Percentiles rank a stretch among this genome's conserved stretches.
Evolutionary conservation across 2,888 invertebrate species (phyloP).

Genomic region (Stegana nigrithorax): DNA sequence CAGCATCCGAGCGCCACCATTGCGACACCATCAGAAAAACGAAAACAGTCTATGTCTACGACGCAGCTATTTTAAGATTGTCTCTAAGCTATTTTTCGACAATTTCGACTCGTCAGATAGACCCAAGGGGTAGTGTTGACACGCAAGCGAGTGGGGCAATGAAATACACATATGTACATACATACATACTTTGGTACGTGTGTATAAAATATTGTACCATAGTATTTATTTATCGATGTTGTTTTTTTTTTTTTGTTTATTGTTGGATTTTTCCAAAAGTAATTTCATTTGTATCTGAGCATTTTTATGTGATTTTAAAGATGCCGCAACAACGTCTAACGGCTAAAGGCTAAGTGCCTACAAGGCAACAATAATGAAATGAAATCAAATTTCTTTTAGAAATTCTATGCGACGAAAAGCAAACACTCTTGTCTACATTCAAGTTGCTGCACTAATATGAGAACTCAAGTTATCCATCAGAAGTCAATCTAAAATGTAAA

Average conservation of each 20-base stretch:
- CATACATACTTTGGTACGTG: not conserved
- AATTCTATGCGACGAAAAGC: too few relatives aligned
- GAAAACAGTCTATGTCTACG: constrained; percentile 30
- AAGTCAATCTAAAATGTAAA: not conserved
- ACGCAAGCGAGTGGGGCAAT: not conserved
- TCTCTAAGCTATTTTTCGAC: constrained; percentile 53
- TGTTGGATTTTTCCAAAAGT: not conserved
- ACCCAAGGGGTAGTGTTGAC: not conserved
- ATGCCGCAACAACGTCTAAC: constrained; percentile 45
- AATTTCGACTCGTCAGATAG: constrained; percentile 34
- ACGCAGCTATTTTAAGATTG: constrained; percentile 46
- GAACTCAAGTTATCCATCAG: too few relatives aligned
- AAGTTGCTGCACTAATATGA: too few relatives aligned
- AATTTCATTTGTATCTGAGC: constrained; percentile 54
- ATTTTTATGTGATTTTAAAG: constrained; percentile 62
- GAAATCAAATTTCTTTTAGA: too few relatives aligned
- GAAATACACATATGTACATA: not conserved
- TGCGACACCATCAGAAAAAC: constrained; percentile 40
- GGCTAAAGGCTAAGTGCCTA: too few relatives aligned
- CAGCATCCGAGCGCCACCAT: constrained; percentile 52
- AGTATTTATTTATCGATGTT: constrained; percentile 2
- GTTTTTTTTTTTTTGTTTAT: constrained; percentile 3
- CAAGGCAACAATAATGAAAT: not conserved
- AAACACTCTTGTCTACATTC: too few relatives aligned
- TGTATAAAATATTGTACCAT: not conserved